A percentile compares a stretch with the other conserved stretches of the same genome.
phyloP scores from a whole-genome alignment of 2,888 invertebrate genomes.

The Sphaerophoria rueppellii region DNA sequence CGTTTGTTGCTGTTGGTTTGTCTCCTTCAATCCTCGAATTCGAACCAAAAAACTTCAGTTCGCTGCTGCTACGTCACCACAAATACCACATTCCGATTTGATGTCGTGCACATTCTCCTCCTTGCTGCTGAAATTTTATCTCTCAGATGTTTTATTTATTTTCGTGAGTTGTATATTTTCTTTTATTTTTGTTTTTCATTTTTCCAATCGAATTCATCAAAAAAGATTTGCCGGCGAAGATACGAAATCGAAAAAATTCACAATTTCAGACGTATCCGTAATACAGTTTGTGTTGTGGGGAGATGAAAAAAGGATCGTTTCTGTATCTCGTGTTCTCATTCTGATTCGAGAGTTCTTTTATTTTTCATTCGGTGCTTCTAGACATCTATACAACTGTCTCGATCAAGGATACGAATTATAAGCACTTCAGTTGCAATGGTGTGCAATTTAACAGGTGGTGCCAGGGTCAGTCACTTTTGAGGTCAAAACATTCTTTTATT shows the following conservation, averaged over 20 bases:
- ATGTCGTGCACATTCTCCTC: constrained; percentile 59
- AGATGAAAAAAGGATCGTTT: constrained; percentile 10
- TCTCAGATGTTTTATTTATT: constrained; percentile 40
- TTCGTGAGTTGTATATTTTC: neutral
- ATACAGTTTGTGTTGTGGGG: neutral
- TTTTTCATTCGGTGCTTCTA: constrained; percentile 27
- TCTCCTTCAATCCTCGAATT: constrained; percentile 14
- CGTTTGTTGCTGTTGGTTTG: constrained; percentile 1
- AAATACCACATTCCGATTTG: constrained; percentile 57
- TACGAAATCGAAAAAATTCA: constrained; percentile 54
- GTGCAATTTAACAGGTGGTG: constrained; percentile 71
- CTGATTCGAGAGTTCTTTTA: too few relatives aligned
- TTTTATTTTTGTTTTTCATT: constrained; percentile 30
- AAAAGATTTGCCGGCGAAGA: constrained; percentile 58
- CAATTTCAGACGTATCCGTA: constrained; percentile 42
- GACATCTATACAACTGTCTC: neutral
- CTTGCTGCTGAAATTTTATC: constrained; percentile 53
- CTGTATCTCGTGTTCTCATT: neutral
- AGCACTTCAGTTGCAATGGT: constrained; percentile 60
- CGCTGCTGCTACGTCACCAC: constrained; percentile 48
- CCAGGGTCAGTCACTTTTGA: constrained; percentile 60
- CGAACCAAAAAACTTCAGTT: constrained; percentile 18
- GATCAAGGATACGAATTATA: constrained; percentile 60
- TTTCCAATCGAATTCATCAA: constrained; percentile 61
- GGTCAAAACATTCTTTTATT: constrained; percentile 45